Conservation (phyloP, 2,113 vertebrate genomes). For the Chionomys nivalis region DNA sequence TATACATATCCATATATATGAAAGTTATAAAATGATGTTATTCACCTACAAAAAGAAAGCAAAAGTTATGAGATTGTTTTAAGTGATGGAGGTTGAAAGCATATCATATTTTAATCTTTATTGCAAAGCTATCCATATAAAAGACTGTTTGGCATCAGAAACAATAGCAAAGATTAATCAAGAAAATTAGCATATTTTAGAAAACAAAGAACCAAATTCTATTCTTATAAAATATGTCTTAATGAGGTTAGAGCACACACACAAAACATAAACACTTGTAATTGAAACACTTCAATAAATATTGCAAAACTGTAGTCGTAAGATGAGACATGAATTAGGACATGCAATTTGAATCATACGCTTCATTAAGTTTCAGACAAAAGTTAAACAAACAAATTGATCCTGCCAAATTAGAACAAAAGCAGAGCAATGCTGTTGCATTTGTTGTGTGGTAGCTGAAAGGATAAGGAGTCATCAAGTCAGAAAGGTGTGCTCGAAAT, state of each 20-base stretch:
- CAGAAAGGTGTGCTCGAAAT: background rate
- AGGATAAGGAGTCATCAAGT: background rate
- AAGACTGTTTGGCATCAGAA: background rate
- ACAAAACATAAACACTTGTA: background rate
- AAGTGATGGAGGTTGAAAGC: conserved; percentile 13
- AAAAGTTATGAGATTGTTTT: conserved; percentile 18
- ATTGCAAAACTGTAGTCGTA: background rate
- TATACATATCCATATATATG: background rate
- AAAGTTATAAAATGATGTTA: conserved; percentile 40
- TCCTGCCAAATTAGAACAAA: background rate
- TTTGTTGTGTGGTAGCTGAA: background rate
- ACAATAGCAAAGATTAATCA: conserved; percentile 25
- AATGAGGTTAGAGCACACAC: background rate
- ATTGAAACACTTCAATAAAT: background rate
- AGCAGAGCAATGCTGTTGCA: background rate
- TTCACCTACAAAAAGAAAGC: conserved; percentile 45
- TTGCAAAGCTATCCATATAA: background rate
- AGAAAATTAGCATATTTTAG: conserved; percentile 6
- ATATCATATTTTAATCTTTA: conserved; percentile 53
- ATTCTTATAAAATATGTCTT: background rate
- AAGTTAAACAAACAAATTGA: conserved; percentile 19
- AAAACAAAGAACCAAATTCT: background rate
- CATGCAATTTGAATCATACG: background rate
- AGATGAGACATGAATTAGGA: conserved; percentile 26
- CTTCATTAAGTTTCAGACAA: conserved; percentile 24